These are phyloP conservation scores for Chirona hameri DNA, from an alignment of 2,888 invertebrate genomes.

Conservation along the genomic window DNA sequence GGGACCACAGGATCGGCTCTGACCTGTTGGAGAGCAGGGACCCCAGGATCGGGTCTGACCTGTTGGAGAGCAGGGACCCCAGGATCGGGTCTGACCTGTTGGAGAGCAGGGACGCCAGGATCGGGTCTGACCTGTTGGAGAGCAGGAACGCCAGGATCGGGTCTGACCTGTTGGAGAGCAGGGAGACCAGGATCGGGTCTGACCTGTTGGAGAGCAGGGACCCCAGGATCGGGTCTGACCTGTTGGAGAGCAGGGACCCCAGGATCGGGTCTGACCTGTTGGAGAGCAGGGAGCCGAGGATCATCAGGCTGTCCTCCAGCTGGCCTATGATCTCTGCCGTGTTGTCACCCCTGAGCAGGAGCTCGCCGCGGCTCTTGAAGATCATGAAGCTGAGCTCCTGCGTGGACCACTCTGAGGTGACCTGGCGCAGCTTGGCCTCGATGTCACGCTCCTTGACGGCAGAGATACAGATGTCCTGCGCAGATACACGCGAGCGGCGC, in stretches of 20 bases:
- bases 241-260: too few relatives aligned
- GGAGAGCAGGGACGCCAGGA: too few relatives aligned
- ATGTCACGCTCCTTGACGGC: slow-evolving; percentile 98
- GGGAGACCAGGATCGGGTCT: slow-evolving; percentile 87
- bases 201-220: too few relatives aligned
- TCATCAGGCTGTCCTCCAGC: slow-evolving; percentile 95
- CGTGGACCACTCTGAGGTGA: slow-evolving; percentile 92
- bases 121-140: too few relatives aligned
- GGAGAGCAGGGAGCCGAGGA: slow-evolving; percentile 85
- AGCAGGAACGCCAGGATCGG: too few relatives aligned
- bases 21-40: too few relatives aligned
- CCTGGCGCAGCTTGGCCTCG: slow-evolving; percentile 88
- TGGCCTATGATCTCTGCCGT: slow-evolving; percentile 93
- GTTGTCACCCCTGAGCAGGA: slow-evolving; percentile 85
- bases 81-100: too few relatives aligned
- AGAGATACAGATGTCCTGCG: slow-evolving; percentile 89
- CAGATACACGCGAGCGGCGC: too few relatives aligned
- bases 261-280: slow-evolving; percentile 60
- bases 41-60: too few relatives aligned
- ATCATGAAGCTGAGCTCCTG: slow-evolving; percentile 90
- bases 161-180: slow-evolving; percentile 76
- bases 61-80: too few relatives aligned
- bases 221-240: too few relatives aligned
- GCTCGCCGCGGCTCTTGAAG: slow-evolving; percentile 91
- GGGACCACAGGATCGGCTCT: too few relatives aligned